Evolutionary conservation across 2,888 invertebrate genomes (phyloP), one percentile per base, ranked within the genome.

Genomic region (Chaetoderma sp.): DNA sequence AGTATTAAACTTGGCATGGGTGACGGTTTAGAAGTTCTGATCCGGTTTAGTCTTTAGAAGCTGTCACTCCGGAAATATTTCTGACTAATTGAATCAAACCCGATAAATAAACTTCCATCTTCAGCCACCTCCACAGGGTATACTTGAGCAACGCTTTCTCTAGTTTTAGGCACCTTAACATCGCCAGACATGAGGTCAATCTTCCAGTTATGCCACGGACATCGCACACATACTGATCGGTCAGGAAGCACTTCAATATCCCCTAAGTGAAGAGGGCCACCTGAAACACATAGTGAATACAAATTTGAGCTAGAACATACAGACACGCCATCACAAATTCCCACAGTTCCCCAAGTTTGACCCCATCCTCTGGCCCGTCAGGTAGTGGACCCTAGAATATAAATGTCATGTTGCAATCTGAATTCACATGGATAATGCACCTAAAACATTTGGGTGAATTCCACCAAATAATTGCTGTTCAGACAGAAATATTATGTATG

Each of bases 161-260:
- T 67, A n/a, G 77, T 73, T 30, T 65, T 65, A 0, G 83, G 84
- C 23, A 62, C 65, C 45, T 69, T 61, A 5, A 77, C 71, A 18
- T 74, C 42, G 6, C 83, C 84, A 16, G 69, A 73, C 6, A 73
- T 54, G 18, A 84, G 71, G 66, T 78, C 75, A 67, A 84, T 76
- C 33, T 71, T 72, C 83, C 83, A 84, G 56, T 81, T 79, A 66
- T 84, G 84, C 83, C 83, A 84, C 1, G 84, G 84, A 68, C 84
- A 84, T 10, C 74, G 70, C 0, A 84, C 77, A 73, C 82, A 81
- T 28, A 82, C 54, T 3, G 70, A 58, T n/a, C 71, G 66, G 32
- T 75, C 76, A 13, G 77, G 75, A 1, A 82, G 65, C 32, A 79
- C 82, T 65, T 84, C 84, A 18, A 84, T 82, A 61, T 84, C 83